Conservation (phyloP, 2,797 vertebrate genomes). For the Eurystomus glaucurus region DNA sequence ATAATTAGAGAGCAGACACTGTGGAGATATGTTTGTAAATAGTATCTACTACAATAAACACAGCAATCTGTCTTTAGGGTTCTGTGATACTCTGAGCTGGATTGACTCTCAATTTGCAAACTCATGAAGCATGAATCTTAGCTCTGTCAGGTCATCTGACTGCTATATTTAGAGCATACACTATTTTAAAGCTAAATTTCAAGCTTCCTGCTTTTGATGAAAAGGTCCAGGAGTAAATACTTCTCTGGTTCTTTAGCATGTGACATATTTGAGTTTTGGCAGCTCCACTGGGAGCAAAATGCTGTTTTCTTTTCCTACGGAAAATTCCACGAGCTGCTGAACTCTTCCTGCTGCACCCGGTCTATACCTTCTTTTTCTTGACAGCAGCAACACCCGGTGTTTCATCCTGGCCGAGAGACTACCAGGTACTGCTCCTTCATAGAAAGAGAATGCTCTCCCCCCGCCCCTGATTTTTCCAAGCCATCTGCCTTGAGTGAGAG, state of each 20-base stretch:
- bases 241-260: background rate
- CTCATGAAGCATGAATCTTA: slow-evolving; percentile 32
- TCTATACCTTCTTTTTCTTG: fast-evolving
- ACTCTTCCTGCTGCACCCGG: background rate
- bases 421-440: background rate
- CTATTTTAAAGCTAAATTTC: slow-evolving; percentile 42
- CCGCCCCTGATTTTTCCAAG: background rate
- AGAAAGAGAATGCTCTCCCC: background rate
- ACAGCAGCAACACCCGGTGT: background rate
- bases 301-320: background rate
- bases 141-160: slow-evolving; percentile 13
- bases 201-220: slow-evolving; percentile 6
- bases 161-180: background rate
- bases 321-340: background rate
- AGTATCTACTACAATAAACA: slow-evolving; percentile 38
- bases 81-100: slow-evolving; percentile 30
- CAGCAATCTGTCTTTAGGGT: slow-evolving; percentile 46
- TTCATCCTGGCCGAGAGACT: background rate
- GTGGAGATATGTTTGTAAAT: slow-evolving; percentile 56
- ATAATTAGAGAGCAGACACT: slow-evolving; percentile 55
- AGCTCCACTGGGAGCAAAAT: background rate
- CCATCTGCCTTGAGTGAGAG: background rate
- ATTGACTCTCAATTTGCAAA: slow-evolving; percentile 61
- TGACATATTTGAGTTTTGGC: background rate
- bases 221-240: background rate